Conservation (phyloP, 2,797 vertebrate genomes). For the Salmo trutta region DNA sequence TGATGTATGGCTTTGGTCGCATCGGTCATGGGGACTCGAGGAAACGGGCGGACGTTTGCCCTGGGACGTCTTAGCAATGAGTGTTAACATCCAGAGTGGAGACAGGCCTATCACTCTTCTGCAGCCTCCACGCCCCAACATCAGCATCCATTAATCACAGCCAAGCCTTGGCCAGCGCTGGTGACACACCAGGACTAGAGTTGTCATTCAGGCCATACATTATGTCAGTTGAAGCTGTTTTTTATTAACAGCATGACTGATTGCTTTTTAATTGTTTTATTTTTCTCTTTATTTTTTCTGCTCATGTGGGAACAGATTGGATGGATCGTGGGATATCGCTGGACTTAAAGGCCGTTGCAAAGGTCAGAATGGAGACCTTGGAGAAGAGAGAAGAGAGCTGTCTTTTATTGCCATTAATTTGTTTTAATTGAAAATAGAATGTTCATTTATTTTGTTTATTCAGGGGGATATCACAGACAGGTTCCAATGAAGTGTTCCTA, state of each 20-base stretch:
- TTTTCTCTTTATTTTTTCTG: slow-evolving; percentile 32
- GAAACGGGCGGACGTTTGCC: slow-evolving; percentile 21
- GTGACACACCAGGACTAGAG: slow-evolving; percentile 61
- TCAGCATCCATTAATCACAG: slow-evolving; percentile 67
- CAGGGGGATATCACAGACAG: slow-evolving; percentile 34
- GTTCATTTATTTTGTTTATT: slow-evolving; percentile 30
- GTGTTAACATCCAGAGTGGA: slow-evolving; percentile 41
- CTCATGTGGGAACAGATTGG: slow-evolving; percentile 46
- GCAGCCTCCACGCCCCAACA: slow-evolving; percentile 44
- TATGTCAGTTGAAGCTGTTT: slow-evolving; percentile 68
- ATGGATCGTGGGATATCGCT: slow-evolving; percentile 58
- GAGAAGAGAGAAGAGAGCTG: neutral
- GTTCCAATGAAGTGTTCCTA: neutral
- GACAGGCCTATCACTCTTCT: slow-evolving; percentile 46
- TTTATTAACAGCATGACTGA: slow-evolving; percentile 71
- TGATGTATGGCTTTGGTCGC: slow-evolving; percentile 20
- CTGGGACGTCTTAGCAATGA: slow-evolving; percentile 31
- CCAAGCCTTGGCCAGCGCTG: slow-evolving; percentile 41
- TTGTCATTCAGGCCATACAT: slow-evolving; percentile 72
- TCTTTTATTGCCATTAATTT: slow-evolving; percentile 15
- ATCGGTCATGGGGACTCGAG: slow-evolving; percentile 11
- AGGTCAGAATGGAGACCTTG: neutral
- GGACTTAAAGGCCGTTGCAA: slow-evolving; percentile 10
- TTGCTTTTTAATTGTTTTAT: slow-evolving; percentile 67
- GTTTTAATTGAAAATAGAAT: slow-evolving; percentile 42